Base-by-base conservation (phyloP, 2,797 vertebrate genomes). In the Odontamblyopus lacepedii region DNA sequence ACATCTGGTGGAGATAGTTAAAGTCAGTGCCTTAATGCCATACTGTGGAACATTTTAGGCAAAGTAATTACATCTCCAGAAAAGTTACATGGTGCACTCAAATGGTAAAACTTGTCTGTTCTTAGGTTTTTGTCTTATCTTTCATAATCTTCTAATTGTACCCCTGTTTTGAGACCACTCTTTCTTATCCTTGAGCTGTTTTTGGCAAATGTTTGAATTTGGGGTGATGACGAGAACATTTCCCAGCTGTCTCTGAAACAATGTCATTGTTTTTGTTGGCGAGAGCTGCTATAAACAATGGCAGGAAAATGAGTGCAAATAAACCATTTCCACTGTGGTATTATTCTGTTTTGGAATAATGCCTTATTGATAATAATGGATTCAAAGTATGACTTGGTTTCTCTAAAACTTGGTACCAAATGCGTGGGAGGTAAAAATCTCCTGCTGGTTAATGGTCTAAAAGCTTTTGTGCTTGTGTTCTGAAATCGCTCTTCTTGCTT, bases 221-320 rank as follows among this genome's bases (percentile, higher is more conserved):
- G 61, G 74, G 85, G 70, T 84, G 80, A 85, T 89, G 81, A 82
- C 79, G 76, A 85, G 78, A 85, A 83, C 79, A 81, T 88, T 84
- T 81, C 81, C 86, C 84, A 81, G 84, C 81, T 86, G 88, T 86
- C 87, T 85, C 79, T 75, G 74, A 86, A 84, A 87, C 80, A 78
- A 84, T 88, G 86, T 89, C 78, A 86, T 87, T 89, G 84, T 85
- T 83, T 87, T 86, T 81, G 77, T 83, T 89, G 89, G 89, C 88
- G 87, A 77, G 71, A 78, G 59, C 44, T 18, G 73, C 75, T 73
- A 87, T 89, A 83, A 87, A 90, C 80, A 78, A 82, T 87, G 85
- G 85, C 87, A 87, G 79, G 73, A 78, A 81, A 81, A 77, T 56
- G 74, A 81, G 86, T 86, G 78, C 79, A 85, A 90, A 87, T 88